Evolutionary conservation across 1,140 invertebrate genomes (phyloP).

Genomic region (Caenorhabditis briggsae): DNA sequence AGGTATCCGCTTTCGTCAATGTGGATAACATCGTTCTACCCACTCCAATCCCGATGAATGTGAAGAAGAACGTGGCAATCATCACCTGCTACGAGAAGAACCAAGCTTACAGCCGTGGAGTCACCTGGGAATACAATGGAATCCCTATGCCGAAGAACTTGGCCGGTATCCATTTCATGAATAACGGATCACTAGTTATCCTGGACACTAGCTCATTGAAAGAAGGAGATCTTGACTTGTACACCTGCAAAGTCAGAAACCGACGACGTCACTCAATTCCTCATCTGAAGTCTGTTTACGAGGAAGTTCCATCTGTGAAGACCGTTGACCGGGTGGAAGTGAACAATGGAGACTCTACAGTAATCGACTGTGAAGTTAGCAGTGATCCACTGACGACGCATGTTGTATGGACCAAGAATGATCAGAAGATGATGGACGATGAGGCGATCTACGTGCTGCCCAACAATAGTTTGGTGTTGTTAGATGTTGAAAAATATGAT

Average conservation of each 20-base stretch:
- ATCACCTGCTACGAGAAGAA: constrained; percentile 56
- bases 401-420: constrained; percentile 72
- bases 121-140: constrained; percentile 59
- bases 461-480: constrained; percentile 78
- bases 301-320: neutral
- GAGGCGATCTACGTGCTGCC: constrained; percentile 64
- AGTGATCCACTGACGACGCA: constrained; percentile 68
- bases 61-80: constrained; percentile 20
- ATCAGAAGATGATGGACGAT: constrained; percentile 69
- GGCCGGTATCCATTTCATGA: constrained; percentile 68
- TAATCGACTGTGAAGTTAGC: constrained; percentile 64
- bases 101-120: constrained; percentile 9
- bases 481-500: constrained; percentile 76
- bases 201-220: constrained; percentile 57
- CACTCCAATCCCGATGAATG: neutral
- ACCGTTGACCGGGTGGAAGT: constrained; percentile 50
- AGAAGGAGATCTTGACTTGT: constrained; percentile 61
- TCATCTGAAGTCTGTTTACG: neutral
- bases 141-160: constrained; percentile 34
- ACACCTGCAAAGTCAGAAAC: constrained; percentile 58
- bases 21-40: constrained; percentile 30
- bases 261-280: constrained; percentile 52
- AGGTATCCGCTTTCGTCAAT: constrained; percentile 38
- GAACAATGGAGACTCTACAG: constrained; percentile 61
- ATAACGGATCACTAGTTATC: constrained; percentile 71